Conservation (phyloP, 2,113 vertebrate species). For the rabbit (Oryctolagus cuniculus) region mOryCun1.1 NC_091443.1:86281001-86281500, state of each 20-base stretch:
- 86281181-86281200: neutral
- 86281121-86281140: conserved; percentile 13
- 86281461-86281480: conserved; percentile 26
- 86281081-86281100: neutral
- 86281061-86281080: neutral
- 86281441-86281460: neutral
- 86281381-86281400: neutral
- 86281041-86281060: neutral
- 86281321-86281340: conserved; percentile 8
- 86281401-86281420: conserved; percentile 33
- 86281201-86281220: conserved; percentile 23
- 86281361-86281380: neutral
- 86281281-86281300: conserved; percentile 53
- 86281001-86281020: conserved; percentile 14
- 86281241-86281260: neutral
- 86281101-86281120: neutral
- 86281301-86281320: conserved; percentile 56
- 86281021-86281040: neutral
- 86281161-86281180: conserved; percentile 24
- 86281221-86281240: conserved; percentile 33
- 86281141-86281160: conserved; percentile 23
- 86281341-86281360: conserved; percentile 1
- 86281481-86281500: conserved; percentile 2
- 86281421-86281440: neutral
- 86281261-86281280: conserved; percentile 5